Percentiles rank a stretch among this genome's conserved stretches.
phyloP scores from a whole-genome alignment of 2,113 vertebrate genomes.

The Brachyistius frenatus region DNA sequence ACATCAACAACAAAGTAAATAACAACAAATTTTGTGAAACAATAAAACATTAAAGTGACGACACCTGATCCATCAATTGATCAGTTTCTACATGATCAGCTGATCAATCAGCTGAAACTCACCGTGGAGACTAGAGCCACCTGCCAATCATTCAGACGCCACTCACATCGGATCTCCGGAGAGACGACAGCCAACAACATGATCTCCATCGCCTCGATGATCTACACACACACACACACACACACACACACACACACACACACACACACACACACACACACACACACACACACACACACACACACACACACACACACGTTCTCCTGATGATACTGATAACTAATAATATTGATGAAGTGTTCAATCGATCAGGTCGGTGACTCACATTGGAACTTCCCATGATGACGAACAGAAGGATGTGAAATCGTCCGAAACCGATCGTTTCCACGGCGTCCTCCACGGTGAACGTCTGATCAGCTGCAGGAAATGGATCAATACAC shows the following conservation, averaged over 20 bases:
- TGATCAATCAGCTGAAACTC: slow-evolving; percentile 47
- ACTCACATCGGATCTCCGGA: slow-evolving; percentile 93
- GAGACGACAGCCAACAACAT: slow-evolving; percentile 95
- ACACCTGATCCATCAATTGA: no score
- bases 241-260: not conserved
- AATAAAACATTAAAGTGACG: no score
- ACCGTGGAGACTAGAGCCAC: slow-evolving; percentile 96
- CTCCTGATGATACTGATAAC: no score
- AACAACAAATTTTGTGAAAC: no score
- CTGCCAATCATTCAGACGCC: slow-evolving; percentile 94
- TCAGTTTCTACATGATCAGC: no score
- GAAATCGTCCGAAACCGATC: slow-evolving; percentile 94
- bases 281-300: no score
- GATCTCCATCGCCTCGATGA: slow-evolving; percentile 97
- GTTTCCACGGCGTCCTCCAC: slow-evolving; percentile 94
- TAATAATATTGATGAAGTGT: no score
- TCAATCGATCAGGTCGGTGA: not conserved
- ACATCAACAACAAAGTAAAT: no score
- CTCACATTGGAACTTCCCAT: slow-evolving; percentile 93
- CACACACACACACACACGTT: no score
- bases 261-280: not conserved
- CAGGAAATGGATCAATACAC: not conserved
- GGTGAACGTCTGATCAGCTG: slow-evolving; percentile 84
- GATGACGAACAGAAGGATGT: slow-evolving; percentile 91
- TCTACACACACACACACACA: slow-evolving; percentile 75